A percentile compares a stretch with the other conserved stretches of the same genome.
These are phyloP conservation scores for Craseonycteris thonglongyai DNA, from an alignment of 2,113 vertebrate species.

Conservation along the genomic window DNA sequence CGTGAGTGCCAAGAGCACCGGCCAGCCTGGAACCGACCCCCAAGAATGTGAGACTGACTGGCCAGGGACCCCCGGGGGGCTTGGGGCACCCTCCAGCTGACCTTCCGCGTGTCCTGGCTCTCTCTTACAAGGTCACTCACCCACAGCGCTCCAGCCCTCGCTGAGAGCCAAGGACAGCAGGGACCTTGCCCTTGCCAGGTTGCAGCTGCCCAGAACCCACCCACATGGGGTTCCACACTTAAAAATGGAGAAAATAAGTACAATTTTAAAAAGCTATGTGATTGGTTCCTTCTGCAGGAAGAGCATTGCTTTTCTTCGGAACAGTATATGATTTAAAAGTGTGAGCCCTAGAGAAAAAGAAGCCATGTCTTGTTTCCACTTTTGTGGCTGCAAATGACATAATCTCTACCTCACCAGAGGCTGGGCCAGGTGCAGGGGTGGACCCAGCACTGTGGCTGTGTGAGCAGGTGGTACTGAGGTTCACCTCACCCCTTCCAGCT, in stretches of 20 bases:
- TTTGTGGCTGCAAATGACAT: background rate
- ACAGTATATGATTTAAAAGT: background rate
- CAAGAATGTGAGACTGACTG: conserved; percentile 64
- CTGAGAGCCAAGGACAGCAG: background rate
- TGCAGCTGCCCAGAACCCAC: background rate
- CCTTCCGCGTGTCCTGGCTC: background rate
- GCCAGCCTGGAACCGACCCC: conserved; percentile 83
- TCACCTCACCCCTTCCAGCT: background rate
- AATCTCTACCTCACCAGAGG: background rate
- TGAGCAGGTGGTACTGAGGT: fast-evolving
- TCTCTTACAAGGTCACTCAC: background rate
- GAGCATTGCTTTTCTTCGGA: background rate
- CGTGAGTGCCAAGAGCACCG: conserved; percentile 80
- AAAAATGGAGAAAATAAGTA: background rate
- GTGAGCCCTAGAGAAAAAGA: background rate
- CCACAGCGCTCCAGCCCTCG: fast-evolving
- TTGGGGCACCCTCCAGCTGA: too few relatives aligned
- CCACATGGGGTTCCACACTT: background rate
- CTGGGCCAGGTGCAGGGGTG: fast-evolving
- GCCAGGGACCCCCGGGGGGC: too few relatives aligned
- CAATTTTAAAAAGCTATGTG: background rate
- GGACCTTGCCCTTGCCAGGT: background rate
- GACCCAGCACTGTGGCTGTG: too few relatives aligned
- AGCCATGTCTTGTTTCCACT: background rate
- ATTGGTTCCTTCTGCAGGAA: background rate